These are phyloP conservation scores for Furcifer pardalis DNA, from an alignment of 2,797 vertebrate species.

Conservation along the genomic window DNA sequence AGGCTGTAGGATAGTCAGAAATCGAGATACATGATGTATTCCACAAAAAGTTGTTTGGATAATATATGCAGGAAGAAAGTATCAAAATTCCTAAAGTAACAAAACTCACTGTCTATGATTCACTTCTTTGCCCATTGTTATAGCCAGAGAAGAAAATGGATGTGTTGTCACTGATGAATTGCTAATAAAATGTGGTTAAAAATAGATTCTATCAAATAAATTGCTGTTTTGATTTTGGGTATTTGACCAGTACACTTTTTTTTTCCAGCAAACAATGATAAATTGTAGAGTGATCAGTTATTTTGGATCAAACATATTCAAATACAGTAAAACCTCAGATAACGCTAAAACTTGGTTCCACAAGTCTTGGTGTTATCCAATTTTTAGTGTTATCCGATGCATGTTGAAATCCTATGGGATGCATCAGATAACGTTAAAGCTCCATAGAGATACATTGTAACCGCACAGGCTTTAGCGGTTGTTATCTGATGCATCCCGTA, in stretches of 20 bases:
- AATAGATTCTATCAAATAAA: conserved; percentile 69
- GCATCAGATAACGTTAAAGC: no score
- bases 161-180: conserved; percentile 71
- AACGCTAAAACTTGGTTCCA: no score
- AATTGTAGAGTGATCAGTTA: conserved; percentile 70
- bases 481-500: no score
- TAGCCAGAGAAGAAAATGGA: conserved; percentile 61
- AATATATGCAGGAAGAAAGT: conserved; percentile 44
- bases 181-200: conserved; percentile 70
- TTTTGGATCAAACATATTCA: conserved; percentile 73
- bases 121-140: conserved; percentile 50
- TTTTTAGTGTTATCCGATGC: no score
- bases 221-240: conserved; percentile 67
- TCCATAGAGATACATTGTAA: no score
- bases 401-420: no score
- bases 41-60: conserved; percentile 24
- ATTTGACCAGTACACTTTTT: conserved; percentile 68
- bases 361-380: no score
- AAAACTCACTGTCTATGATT: conserved; percentile 41
- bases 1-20: not conserved
- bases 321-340: no score
- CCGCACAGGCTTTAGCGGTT: no score
- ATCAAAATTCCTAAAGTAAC: conserved; percentile 49
- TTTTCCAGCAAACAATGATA: conserved; percentile 70
- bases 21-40: not conserved